Base-by-base conservation (phyloP, 2,113 vertebrate genomes). In the Anser brachyrhynchus region DNA sequence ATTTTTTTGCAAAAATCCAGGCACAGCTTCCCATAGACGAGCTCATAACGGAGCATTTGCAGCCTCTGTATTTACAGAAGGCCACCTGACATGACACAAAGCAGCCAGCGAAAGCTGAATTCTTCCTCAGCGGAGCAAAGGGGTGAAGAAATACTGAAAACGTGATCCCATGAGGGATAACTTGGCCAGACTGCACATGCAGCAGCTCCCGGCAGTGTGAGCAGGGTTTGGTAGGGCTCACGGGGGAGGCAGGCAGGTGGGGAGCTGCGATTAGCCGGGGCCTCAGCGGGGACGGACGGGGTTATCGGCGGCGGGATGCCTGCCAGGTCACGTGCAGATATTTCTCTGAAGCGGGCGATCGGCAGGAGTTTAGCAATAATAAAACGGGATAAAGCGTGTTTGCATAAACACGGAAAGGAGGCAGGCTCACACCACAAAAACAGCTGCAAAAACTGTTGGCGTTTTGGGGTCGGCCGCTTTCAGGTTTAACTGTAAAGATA, bases 351-450 rank as follows among this genome's bases (percentile, higher is more conserved):
- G 87, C 10, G 1, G 58, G 65, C 66, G 61, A 55, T 82, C 92
- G 91, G 93, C 91, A 71, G 82, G 59, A 94, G 71, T 80, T 94
- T 29, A 71, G 90, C n/a, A 83, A 59, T 55, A 90, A 83, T 90
- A 85, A 89, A 91, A 44, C 78, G 59, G 93, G 91, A 94, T 79
- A 83, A 91, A 93, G 64, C 0, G 3, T 66, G 92, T 85, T 95
- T 91, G 80, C 0, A 1, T 90, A 80, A 87, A 85, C 84, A 92
- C 1, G 1, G 84, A 76, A 25, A 65, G 81, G 89, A 89, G 15
- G 0, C 18, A 1, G 87, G 49, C 37, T 90, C 19, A 1, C 0
- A 0, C 74, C 70, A 77, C 1, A 14, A 41, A 91, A 91, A 87
- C 83, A 95, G 91, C 76, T 67, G 80, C 0, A 1, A 77, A 79